Evolutionary conservation across 1,140 invertebrate genomes (phyloP).

Genomic region (Drosophila eugracilis): DNA sequence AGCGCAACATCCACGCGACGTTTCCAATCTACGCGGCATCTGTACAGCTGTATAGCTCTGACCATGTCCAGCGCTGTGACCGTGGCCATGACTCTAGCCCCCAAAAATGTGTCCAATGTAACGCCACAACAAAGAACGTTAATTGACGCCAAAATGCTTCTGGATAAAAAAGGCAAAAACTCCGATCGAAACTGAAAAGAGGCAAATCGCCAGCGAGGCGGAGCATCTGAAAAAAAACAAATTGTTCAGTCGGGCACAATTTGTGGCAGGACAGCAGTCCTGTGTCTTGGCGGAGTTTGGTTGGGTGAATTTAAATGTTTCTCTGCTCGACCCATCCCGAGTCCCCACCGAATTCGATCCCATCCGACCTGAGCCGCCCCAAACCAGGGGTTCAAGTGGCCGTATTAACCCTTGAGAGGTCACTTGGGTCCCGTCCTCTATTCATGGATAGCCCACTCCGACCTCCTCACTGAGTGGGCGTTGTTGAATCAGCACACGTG

Average conservation of each 20-base stretch:
- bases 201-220: constrained; percentile 14
- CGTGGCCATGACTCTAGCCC: constrained; percentile 45
- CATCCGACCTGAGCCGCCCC: constrained; percentile 17
- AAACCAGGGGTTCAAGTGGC: constrained; percentile 54
- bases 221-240: constrained; percentile 63
- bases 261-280: constrained; percentile 19
- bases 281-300: constrained; percentile 41
- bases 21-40: constrained; percentile 71
- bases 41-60: constrained; percentile 30
- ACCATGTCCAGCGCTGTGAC: constrained; percentile 51
- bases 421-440: constrained; percentile 2
- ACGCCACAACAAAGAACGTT: constrained; percentile 84
- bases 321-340: neutral
- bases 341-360: neutral
- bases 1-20: constrained; percentile 65
- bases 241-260: constrained; percentile 62
- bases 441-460: neutral
- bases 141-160: constrained; percentile 81
- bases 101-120: constrained; percentile 82
- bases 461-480: constrained; percentile 49
- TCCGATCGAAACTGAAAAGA: constrained; percentile 9
- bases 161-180: constrained; percentile 39
- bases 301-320: constrained; percentile 54
- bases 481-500: constrained; percentile 82
- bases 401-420: constrained; percentile 71